These are phyloP conservation scores for Aphidius colemani DNA, from an alignment of 2,888 invertebrate genomes.

Conservation along the genomic window DNA sequence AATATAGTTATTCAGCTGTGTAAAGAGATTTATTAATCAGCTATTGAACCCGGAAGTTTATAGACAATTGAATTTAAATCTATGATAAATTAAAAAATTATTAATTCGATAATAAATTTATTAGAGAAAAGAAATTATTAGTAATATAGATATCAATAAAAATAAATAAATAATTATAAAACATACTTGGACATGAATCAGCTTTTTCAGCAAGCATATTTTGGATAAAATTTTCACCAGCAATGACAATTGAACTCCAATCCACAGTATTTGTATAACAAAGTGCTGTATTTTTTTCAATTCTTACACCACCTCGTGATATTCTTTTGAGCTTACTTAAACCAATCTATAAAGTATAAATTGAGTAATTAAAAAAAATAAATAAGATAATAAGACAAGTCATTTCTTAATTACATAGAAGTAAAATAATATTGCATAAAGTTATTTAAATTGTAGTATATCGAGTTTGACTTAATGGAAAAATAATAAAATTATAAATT, in stretches of 20 bases:
- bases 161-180: neutral
- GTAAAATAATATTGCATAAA: slow-evolving; percentile 2
- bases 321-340: slow-evolving; percentile 74
- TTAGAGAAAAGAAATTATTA: no score
- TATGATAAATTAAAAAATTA: no score
- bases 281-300: slow-evolving; percentile 75
- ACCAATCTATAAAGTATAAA: slow-evolving; percentile 67
- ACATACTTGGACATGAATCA: slow-evolving; percentile 42
- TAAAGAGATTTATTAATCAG: no score
- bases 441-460: neutral
- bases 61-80: no score
- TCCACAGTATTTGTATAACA: slow-evolving; percentile 77
- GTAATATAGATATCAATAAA: no score
- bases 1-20: no score
- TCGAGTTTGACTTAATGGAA: neutral
- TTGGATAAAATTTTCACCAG: slow-evolving; percentile 60
- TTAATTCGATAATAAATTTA: no score
- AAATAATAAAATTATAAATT: neutral
- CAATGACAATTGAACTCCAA: slow-evolving; percentile 66
- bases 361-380: neutral
- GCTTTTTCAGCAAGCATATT: slow-evolving; percentile 35
- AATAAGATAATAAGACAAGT: neutral
- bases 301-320: slow-evolving; percentile 78
- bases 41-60: no score
- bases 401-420: neutral